phyloP scores from a whole-genome alignment of 23 tunicate species.

The Trididemnum clinides region DNA sequence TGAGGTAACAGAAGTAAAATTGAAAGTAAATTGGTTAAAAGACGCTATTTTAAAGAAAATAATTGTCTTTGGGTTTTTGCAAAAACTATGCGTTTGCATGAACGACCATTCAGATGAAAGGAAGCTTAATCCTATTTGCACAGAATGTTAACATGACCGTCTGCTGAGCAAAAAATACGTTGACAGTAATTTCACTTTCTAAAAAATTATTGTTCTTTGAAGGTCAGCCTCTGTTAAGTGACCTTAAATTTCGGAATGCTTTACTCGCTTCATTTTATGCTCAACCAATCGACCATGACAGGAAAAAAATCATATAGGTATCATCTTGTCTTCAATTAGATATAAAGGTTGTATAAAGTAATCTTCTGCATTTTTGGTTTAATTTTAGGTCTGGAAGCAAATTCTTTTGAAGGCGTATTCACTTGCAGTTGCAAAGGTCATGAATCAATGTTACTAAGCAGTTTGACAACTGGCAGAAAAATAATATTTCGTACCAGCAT shows the following conservation, averaged over 20 bases:
- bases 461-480: no score
- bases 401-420: no score
- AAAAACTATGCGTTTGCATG: neutral
- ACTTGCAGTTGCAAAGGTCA: no score
- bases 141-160: conserved; percentile 17
- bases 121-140: conserved; percentile 33
- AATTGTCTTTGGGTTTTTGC: neutral
- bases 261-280: neutral
- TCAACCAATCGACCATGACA: neutral
- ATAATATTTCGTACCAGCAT: no score
- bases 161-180: neutral
- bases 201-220: neutral
- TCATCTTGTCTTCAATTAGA: no score
- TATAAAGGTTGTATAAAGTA: no score
- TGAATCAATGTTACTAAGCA: no score
- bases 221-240: neutral
- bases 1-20: neutral
- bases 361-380: no score
- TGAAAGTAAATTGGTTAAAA: neutral
- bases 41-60: neutral
- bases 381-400: no score
- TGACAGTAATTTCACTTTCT: conserved; percentile 5
- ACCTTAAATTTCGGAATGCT: neutral
- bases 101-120: conserved; percentile 6
- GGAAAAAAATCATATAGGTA: neutral